Evolutionary conservation across 53 echinoderm and acorn worm species (phyloP).

Genomic region (Astropecten irregularis): DNA sequence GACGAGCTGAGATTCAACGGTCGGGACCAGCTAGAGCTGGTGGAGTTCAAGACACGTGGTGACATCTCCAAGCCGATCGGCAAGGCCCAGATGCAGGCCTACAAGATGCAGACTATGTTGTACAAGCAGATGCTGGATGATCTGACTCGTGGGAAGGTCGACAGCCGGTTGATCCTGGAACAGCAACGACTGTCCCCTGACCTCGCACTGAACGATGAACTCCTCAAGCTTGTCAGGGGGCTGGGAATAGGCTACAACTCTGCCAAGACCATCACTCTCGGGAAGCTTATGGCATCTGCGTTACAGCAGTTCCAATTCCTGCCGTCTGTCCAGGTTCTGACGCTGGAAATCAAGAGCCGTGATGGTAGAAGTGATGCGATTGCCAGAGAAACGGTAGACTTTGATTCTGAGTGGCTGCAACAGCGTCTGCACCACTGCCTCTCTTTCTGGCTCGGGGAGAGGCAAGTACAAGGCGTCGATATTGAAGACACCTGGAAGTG

Average conservation of each 20-base stretch:
- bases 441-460: constrained; percentile 76
- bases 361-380: constrained; percentile 34
- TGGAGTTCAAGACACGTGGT: constrained; percentile 89
- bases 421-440: constrained; percentile 65
- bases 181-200: constrained; percentile 56
- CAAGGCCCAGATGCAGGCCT: constrained; percentile 70
- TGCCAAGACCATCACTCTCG: constrained; percentile 27
- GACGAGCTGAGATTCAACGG: constrained; percentile 84
- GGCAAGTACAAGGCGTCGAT: constrained; percentile 80
- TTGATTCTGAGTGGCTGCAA: constrained; percentile 80
- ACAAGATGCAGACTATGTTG: constrained; percentile 84
- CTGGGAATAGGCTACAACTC: constrained; percentile 1
- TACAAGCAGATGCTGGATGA: constrained; percentile 93
- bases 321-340: constrained; percentile 68
- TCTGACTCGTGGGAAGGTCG: constrained; percentile 63
- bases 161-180: constrained; percentile 39
- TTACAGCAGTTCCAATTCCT: constrained; percentile 80
- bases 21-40: constrained; percentile 69
- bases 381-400: constrained; percentile 62
- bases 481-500: constrained; percentile 98
- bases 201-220: constrained; percentile 56
- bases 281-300: constrained; percentile 55
- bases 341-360: constrained; percentile 74
- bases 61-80: constrained; percentile 52
- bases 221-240: constrained; percentile 29